phyloP scores from a whole-genome alignment of 2,797 vertebrate species.

The Ispidina lecontei region DNA sequence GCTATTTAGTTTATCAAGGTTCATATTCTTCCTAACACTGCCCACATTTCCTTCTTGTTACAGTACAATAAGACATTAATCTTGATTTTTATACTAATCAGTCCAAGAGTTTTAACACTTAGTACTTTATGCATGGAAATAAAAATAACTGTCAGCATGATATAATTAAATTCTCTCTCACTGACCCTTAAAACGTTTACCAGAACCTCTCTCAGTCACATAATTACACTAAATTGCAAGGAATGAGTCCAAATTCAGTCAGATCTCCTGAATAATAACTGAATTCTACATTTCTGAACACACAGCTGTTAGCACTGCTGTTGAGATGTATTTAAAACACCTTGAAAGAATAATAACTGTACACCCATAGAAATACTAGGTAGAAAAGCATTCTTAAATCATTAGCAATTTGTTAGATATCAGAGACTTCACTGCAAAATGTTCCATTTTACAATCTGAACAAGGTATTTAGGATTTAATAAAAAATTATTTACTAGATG shows the following conservation, averaged over 20 bases:
- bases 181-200: neutral
- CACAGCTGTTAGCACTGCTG: neutral
- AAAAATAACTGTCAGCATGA: conserved; percentile 18
- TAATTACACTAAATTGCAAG: conserved; percentile 33
- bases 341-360: neutral
- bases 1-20: conserved; percentile 11
- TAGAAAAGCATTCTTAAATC: neutral
- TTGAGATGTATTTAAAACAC: neutral
- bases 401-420: neutral
- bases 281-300: neutral
- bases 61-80: conserved; percentile 14
- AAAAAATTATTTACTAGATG: neutral
- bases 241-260: neutral
- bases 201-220: neutral
- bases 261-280: neutral
- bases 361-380: neutral
- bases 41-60: neutral
- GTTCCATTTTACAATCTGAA: neutral
- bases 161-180: conserved; percentile 25
- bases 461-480: neutral
- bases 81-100: conserved; percentile 25
- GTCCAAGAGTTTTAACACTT: conserved; percentile 22
- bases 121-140: neutral
- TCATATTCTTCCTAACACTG: neutral
- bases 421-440: neutral